These are phyloP conservation scores for Imbricaverruca yamaguchii DNA, from an alignment of 2,888 invertebrate species.

Conservation along the genomic window DNA sequence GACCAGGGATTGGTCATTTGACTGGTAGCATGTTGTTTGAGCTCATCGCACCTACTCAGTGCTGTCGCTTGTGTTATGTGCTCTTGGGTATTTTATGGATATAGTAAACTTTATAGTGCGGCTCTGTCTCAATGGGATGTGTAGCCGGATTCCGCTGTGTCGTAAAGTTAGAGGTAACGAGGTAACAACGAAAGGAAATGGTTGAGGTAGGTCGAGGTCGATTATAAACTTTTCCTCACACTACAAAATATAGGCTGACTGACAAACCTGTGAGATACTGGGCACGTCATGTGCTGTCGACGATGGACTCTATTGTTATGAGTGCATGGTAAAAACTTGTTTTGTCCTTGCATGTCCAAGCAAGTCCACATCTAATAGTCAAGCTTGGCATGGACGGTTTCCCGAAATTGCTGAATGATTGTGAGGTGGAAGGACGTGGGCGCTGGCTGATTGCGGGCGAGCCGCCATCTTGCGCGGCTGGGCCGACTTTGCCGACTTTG, in stretches of 20 bases:
- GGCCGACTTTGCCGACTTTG: conserved; percentile 14
- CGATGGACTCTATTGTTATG: no score
- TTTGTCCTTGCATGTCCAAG: no score
- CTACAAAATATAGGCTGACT: background rate
- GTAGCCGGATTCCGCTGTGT: background rate
- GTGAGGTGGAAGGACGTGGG: background rate
- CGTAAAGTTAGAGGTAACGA: conserved; percentile 19
- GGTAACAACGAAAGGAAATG: conserved; percentile 21
- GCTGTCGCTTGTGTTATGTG: background rate
- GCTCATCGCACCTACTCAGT: background rate
- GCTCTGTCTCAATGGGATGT: background rate
- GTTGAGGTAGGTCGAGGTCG: background rate
- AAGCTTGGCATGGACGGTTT: no score
- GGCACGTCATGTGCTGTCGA: no score
- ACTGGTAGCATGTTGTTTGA: background rate
- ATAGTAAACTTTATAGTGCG: conserved; percentile 16
- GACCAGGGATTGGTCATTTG: no score
- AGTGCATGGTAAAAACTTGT: no score
- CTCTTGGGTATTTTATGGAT: conserved; percentile 18
- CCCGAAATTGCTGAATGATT: no score
- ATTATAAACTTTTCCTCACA: background rate
- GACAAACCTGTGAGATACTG: background rate
- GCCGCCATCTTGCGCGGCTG: background rate
- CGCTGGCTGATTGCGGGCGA: background rate
- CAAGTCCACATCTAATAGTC: no score